Evolutionary conservation across 2,113 vertebrate genomes (phyloP).

Genomic region (Prunella fulvescens): DNA sequence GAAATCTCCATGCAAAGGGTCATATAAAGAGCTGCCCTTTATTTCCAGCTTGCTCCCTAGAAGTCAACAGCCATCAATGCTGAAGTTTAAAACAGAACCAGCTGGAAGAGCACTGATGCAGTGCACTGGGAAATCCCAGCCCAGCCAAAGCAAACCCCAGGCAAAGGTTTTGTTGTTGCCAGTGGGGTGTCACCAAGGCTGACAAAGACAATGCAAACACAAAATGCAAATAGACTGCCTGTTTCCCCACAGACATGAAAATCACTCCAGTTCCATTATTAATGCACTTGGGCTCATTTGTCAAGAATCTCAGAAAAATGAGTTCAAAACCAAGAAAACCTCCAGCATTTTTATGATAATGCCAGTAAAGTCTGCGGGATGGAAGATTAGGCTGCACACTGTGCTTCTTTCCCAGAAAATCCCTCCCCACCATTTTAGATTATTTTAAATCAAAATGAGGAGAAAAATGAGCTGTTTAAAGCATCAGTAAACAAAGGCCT

Average conservation of each 20-base stretch:
- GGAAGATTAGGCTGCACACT: constrained; percentile 39
- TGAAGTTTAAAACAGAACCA: background rate
- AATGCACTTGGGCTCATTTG: constrained; percentile 32
- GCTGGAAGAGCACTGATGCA: background rate
- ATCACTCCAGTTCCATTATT: background rate
- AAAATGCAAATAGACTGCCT: background rate
- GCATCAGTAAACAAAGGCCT: constrained; percentile 38
- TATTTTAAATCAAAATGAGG: constrained; percentile 47
- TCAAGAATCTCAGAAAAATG: background rate
- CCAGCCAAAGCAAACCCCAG: background rate
- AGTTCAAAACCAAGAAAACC: constrained; percentile 21
- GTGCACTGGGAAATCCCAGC: background rate
- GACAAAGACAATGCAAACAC: background rate
- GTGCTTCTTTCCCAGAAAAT: background rate
- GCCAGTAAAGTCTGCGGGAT: background rate
- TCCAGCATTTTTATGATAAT: constrained; percentile 47
- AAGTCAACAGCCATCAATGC: background rate
- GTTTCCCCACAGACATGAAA: background rate
- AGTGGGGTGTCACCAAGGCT: background rate
- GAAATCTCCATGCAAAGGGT: background rate
- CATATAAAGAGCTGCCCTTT: background rate
- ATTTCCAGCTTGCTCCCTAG: background rate
- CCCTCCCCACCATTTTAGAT: constrained; percentile 11
- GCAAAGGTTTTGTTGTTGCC: background rate
- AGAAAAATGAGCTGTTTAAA: constrained; percentile 41